phyloP scores from a whole-genome alignment of 2,113 vertebrate genomes.

The Oophaga pumilio region DNA sequence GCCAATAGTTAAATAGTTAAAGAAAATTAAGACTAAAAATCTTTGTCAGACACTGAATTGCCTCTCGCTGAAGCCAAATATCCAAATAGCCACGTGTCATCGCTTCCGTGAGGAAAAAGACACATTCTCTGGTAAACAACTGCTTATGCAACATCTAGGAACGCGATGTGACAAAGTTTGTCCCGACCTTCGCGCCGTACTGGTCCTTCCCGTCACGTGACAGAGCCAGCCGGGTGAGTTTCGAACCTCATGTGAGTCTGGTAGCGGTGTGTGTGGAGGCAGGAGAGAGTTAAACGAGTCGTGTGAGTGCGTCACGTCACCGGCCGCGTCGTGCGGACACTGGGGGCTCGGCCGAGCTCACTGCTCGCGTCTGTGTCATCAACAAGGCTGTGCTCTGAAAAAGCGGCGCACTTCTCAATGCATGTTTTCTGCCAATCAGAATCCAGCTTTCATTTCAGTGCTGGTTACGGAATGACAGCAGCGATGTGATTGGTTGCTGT shows the following conservation, averaged over 20 bases:
- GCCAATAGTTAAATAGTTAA: too few species aligned
- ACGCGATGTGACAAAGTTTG: not conserved
- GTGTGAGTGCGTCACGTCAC: constrained; percentile 6
- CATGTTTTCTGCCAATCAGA: not conserved
- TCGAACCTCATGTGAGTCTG: not conserved
- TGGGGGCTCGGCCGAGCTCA: not conserved
- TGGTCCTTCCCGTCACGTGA: constrained; percentile 5
- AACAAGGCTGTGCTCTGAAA: not conserved
- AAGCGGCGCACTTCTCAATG: not conserved
- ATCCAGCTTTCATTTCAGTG: not conserved
- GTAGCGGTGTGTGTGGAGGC: not conserved
- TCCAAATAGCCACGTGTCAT: too few species aligned
- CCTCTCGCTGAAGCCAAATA: not conserved
- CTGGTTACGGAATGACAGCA: not conserved
- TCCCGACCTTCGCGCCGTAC: not conserved
- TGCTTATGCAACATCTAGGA: constrained; percentile 4
- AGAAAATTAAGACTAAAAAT: too few species aligned
- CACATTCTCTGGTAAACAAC: not conserved
- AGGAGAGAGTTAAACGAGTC: not conserved
- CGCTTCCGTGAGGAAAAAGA: not conserved
- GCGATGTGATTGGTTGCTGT: not conserved
- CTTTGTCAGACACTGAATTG: not conserved
- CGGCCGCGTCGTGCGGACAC: not conserved
- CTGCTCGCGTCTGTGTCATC: not conserved
- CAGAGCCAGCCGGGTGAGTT: not conserved